Conservation (phyloP, 2,113 vertebrate genomes). For the Nothocercus julius region DNA sequence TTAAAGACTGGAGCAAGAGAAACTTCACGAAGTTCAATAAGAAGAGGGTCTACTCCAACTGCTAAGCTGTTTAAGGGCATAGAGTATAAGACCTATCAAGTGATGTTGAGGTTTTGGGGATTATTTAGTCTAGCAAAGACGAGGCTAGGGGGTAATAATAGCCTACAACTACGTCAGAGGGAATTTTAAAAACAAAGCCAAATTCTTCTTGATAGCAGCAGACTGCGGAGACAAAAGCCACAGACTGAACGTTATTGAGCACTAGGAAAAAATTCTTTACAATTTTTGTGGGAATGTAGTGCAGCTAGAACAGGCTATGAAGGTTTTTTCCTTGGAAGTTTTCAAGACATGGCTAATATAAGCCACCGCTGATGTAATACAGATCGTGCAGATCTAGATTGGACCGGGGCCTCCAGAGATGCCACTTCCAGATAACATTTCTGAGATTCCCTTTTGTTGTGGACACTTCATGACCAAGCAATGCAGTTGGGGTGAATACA, state of each 20-base stretch:
- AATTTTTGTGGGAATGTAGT: rapidly evolving
- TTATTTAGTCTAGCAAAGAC: neutral
- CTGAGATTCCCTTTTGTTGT: neutral
- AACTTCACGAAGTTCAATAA: neutral
- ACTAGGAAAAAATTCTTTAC: neutral
- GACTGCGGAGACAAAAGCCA: neutral
- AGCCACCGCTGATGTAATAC: neutral
- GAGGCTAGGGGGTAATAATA: neutral
- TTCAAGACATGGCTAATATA: neutral
- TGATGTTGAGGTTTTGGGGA: neutral
- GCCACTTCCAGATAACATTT: neutral
- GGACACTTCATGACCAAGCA: neutral
- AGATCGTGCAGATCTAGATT: neutral
- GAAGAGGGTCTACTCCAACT: neutral
- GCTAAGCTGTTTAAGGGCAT: neutral
- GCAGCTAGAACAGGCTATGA: neutral
- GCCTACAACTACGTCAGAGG: neutral
- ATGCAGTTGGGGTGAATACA: neutral
- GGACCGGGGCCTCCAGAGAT: neutral
- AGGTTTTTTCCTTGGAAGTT: neutral
- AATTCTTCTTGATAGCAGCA: neutral
- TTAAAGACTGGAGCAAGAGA: neutral
- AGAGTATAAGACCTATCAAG: neutral
- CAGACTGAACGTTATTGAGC: neutral
- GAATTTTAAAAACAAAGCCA: neutral